Conservation (phyloP, 2,888 invertebrate species). For the Zygaena filipendulae region DNA sequence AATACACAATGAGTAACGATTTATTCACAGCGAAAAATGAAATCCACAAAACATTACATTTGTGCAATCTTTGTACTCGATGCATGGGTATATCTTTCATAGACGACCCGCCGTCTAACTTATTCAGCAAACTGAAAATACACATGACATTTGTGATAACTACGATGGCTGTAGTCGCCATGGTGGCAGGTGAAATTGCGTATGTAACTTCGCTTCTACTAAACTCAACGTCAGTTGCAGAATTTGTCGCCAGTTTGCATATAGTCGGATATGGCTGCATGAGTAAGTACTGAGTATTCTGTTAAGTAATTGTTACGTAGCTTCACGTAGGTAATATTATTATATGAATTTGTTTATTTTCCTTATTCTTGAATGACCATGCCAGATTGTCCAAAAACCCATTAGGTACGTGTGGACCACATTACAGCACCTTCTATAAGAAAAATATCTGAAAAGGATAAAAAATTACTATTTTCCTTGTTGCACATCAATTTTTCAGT, state of each 20-base stretch:
- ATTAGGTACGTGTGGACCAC: too few relatives aligned
- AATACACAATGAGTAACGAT: constrained; percentile 4
- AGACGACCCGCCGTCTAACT: constrained; percentile 23
- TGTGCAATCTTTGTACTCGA: constrained; percentile 34
- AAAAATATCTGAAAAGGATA: too few relatives aligned
- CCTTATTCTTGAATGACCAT: too few relatives aligned
- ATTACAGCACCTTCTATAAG: too few relatives aligned
- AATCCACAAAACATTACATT: constrained; percentile 28
- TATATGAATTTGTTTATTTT: too few relatives aligned
- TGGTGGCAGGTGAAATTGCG: constrained; percentile 31
- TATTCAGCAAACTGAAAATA: constrained; percentile 20
- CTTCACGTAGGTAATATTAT: too few relatives aligned
- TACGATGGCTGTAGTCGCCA: constrained; percentile 24
- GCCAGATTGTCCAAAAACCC: too few relatives aligned
- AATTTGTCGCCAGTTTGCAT: constrained; percentile 37
- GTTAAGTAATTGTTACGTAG: too few relatives aligned
- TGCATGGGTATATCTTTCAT: constrained; percentile 34
- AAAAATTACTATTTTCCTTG: too few relatives aligned
- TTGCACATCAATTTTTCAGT: too few relatives aligned
- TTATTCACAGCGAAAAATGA: constrained; percentile 24
- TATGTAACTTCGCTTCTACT: constrained; percentile 28
- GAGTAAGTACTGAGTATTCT: too few relatives aligned
- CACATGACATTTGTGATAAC: constrained; percentile 22
- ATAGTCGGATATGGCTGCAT: constrained; percentile 43
- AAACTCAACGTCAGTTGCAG: constrained; percentile 30